These are phyloP conservation scores for Leptatherina wallacei DNA, from an alignment of 2,797 vertebrate species.

Conservation along the genomic window DNA sequence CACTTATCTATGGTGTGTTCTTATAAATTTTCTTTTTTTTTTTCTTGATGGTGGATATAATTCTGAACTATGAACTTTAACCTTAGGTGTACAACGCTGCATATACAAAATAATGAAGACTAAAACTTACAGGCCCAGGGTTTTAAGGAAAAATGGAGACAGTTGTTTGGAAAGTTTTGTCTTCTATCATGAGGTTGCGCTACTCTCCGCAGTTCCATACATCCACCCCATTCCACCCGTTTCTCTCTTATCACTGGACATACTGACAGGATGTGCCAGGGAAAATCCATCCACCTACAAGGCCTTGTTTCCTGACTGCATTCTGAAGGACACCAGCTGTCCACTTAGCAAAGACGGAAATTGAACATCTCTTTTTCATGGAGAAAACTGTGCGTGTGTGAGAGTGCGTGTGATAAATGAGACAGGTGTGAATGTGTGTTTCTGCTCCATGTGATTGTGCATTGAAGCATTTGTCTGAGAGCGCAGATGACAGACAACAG, in stretches of 20 bases:
- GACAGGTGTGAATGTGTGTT: conserved; percentile 55
- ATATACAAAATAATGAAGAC: conserved; percentile 29
- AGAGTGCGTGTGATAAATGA: conserved; percentile 42
- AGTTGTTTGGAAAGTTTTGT: conserved; percentile 43
- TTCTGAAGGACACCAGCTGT: conserved; percentile 77
- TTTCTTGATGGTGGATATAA: background rate
- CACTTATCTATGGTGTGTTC: conserved; percentile 50
- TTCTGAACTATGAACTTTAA: conserved; percentile 11
- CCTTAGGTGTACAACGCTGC: conserved; percentile 7
- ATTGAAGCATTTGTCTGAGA: conserved; percentile 61
- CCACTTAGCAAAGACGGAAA: conserved; percentile 72
- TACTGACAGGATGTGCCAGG: conserved; percentile 65
- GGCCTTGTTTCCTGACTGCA: conserved; percentile 66
- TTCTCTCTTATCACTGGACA: conserved; percentile 66
- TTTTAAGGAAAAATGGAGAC: conserved; percentile 22
- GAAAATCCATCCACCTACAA: conserved; percentile 70
- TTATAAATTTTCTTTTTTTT: conserved; percentile 27
- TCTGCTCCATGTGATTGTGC: conserved; percentile 30
- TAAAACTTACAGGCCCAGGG: conserved; percentile 26
- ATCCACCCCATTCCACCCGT: conserved; percentile 46
- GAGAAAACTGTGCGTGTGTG: conserved; percentile 36
- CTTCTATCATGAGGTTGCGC: conserved; percentile 28
- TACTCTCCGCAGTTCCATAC: conserved; percentile 41
- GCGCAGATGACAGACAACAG: conserved; percentile 72
- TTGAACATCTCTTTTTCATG: conserved; percentile 77